Evolutionary conservation across 2,113 vertebrate species (phyloP).

Genomic region (Rhea pennata): DNA sequence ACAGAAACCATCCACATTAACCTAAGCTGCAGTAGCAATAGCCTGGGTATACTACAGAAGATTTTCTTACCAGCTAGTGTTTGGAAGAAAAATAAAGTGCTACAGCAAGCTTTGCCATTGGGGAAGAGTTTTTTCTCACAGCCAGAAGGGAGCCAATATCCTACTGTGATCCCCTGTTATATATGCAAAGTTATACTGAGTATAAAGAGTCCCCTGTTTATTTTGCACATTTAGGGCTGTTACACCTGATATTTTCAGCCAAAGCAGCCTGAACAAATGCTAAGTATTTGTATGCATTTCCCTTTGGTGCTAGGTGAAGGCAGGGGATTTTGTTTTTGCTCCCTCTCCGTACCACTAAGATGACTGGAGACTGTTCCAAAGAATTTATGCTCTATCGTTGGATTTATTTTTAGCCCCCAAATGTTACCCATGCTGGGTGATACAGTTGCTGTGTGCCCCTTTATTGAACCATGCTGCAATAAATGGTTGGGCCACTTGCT

Average conservation of each 20-base stretch:
- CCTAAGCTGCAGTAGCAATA: not conserved
- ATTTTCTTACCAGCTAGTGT: not conserved
- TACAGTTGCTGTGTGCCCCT: not conserved
- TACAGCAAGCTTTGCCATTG: not conserved
- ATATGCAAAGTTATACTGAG: not conserved
- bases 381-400: not conserved
- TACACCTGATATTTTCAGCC: not conserved
- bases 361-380: not conserved
- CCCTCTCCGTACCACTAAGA: not conserved
- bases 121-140: not conserved
- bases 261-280: not conserved
- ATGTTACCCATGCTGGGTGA: not conserved
- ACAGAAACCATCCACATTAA: not conserved
- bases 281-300: not conserved
- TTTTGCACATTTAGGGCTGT: not conserved
- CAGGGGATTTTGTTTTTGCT: rapidly evolving
- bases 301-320: not conserved
- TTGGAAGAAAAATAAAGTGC: not conserved
- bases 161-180: not conserved
- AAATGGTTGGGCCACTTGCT: not conserved
- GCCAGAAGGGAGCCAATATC: not conserved
- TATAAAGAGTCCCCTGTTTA: not conserved
- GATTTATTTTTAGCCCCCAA: not conserved
- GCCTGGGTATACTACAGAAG: not conserved
- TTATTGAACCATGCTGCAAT: not conserved